These are phyloP conservation scores for Mimachlamys varia DNA, from an alignment of 2,888 invertebrate genomes.

Conservation along the genomic window DNA sequence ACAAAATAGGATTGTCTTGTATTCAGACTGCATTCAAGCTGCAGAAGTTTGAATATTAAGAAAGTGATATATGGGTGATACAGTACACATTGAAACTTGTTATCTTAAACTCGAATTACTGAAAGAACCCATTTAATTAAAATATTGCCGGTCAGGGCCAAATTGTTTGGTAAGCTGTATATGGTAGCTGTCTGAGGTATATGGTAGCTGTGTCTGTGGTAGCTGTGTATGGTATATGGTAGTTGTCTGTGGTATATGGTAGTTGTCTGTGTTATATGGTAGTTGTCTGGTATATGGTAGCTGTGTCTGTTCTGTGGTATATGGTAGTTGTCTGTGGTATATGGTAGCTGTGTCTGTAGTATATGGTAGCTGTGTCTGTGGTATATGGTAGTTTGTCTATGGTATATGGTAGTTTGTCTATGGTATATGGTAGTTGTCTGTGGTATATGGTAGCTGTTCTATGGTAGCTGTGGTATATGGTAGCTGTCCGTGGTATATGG, in stretches of 20 bases:
- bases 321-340: neutral
- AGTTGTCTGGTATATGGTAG: neutral
- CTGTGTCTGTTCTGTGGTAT: neutral
- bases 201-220: neutral
- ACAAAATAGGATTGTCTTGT: too few relatives aligned
- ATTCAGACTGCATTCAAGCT: too few relatives aligned
- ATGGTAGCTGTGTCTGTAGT: neutral
- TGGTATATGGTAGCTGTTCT: neutral
- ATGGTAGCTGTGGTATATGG: neutral
- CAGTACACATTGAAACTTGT: too few relatives aligned
- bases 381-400: neutral
- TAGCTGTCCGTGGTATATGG: neutral
- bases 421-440: neutral
- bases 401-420: neutral
- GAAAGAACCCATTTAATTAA: too few relatives aligned
- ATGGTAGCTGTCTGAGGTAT: neutral
- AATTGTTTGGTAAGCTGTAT: too few relatives aligned
- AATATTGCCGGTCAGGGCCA: too few relatives aligned
- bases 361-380: neutral
- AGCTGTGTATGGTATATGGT: neutral
- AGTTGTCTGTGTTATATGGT: conserved; percentile 9
- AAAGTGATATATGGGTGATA: too few relatives aligned
- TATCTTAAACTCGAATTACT: too few relatives aligned
- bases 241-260: neutral
- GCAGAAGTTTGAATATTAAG: too few relatives aligned